Percentiles rank a stretch among this genome's conserved stretches.
phyloP scores from a whole-genome alignment of 2,888 invertebrate species.

The Stramonita haemastoma region DNA sequence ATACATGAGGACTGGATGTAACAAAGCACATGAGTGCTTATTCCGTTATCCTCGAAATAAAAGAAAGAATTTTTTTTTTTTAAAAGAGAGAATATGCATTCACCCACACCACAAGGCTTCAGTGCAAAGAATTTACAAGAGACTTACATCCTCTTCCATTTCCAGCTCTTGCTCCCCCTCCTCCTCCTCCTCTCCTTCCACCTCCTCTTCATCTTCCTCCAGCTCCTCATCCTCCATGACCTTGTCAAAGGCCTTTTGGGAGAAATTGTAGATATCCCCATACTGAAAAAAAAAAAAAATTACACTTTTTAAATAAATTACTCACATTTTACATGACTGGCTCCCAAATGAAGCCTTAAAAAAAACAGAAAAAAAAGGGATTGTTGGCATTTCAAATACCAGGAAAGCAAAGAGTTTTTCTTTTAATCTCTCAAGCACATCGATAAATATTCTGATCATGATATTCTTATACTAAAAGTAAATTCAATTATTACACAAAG shows the following conservation, averaged over 20 bases:
- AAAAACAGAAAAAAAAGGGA: no score
- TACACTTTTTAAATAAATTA: neutral
- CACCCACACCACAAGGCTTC: neutral
- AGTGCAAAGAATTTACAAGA: neutral
- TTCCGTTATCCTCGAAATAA: no score
- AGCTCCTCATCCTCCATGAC: slow-evolving; percentile 92
- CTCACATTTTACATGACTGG: no score
- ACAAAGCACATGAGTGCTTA: neutral
- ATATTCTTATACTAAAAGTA: no score
- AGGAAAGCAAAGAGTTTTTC: no score
- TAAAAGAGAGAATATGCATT: neutral
- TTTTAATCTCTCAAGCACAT: no score
- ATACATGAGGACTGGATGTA: neutral
- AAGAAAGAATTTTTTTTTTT: neutral
- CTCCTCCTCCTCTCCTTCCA: slow-evolving; percentile 79
- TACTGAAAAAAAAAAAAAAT: slow-evolving; percentile 83
- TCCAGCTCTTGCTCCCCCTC: slow-evolving; percentile 81
- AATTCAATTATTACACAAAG: no score
- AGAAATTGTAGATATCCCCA: slow-evolving; percentile 98
- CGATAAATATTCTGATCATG: no score
- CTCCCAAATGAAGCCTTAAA: no score
- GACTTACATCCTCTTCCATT: slow-evolving; percentile 67
- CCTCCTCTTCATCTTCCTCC: slow-evolving; percentile 80
- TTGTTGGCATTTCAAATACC: no score
- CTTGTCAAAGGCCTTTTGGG: slow-evolving; percentile 95